Conservation (phyloP, 2,888 invertebrate species). For the Scaptomyza tumidula region DNA sequence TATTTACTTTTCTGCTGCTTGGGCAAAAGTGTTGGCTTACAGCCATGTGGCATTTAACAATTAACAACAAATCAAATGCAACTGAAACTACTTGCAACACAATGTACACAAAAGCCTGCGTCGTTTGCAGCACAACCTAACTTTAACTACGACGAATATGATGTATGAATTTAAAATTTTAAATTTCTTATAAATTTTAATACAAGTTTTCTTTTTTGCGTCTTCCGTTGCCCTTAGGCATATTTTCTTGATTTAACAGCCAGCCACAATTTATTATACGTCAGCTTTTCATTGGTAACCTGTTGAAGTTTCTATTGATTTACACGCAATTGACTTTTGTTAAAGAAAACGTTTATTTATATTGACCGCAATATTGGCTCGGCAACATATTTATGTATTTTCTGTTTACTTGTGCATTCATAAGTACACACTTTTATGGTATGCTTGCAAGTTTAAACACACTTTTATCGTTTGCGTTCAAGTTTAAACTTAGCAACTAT, state of each 20-base stretch:
- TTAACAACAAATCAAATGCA: conserved; percentile 64
- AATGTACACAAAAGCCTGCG: background rate
- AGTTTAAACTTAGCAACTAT: background rate
- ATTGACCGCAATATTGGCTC: background rate
- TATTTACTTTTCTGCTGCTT: conserved; percentile 65
- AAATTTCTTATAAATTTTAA: background rate
- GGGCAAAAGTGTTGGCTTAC: conserved; percentile 59
- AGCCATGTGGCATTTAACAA: conserved; percentile 64
- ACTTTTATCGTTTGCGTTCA: background rate
- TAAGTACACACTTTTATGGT: too few species aligned
- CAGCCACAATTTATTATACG: too few species aligned
- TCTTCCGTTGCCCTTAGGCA: too few species aligned
- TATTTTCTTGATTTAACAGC: too few species aligned
- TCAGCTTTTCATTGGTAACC: too few species aligned
- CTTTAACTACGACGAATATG: background rate
- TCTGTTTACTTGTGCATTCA: background rate
- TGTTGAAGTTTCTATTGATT: background rate
- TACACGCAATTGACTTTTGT: background rate
- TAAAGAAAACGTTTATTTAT: background rate
- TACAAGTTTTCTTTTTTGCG: too few species aligned
- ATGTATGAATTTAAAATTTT: background rate
- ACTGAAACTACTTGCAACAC: conserved; percentile 49
- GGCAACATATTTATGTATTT: background rate
- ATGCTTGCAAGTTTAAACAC: background rate
- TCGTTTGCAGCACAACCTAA: background rate